Evolutionary conservation across 2,113 vertebrate species (phyloP).

Genomic region (Forbesichthys agassizii): DNA sequence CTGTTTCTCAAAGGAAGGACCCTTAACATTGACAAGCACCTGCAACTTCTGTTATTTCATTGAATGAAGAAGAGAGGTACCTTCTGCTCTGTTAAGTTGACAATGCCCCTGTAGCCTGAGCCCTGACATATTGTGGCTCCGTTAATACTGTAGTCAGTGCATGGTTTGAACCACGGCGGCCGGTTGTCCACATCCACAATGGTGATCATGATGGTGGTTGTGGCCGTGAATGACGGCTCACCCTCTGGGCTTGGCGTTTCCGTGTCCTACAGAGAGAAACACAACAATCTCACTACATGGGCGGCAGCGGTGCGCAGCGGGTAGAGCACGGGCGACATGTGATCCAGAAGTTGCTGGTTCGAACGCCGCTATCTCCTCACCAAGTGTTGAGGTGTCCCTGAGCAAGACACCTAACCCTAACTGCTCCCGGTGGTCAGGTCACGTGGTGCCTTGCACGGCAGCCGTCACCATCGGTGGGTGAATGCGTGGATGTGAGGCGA

Average conservation of each 20-base stretch:
- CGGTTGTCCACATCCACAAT: slow-evolving; percentile 77
- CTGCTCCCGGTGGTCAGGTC: too few species aligned
- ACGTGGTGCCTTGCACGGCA: too few species aligned
- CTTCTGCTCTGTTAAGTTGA: slow-evolving; percentile 62
- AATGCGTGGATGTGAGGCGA: too few species aligned
- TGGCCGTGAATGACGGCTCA: slow-evolving; percentile 22
- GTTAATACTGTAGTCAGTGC: background rate
- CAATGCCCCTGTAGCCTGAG: slow-evolving; percentile 67
- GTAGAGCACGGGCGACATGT: too few species aligned
- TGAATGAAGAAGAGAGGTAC: slow-evolving; percentile 54
- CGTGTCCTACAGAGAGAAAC: slow-evolving; percentile 68
- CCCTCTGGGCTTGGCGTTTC: accelerated
- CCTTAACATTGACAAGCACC: background rate
- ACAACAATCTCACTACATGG: background rate
- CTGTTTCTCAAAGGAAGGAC: too few species aligned
- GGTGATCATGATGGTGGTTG: slow-evolving; percentile 65
- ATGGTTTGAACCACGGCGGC: slow-evolving; percentile 85
- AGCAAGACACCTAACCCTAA: too few species aligned
- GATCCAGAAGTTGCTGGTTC: too few species aligned
- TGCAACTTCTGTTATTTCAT: background rate
- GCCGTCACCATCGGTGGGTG: too few species aligned
- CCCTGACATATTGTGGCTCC: slow-evolving; percentile 65
- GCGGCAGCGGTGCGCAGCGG: too few species aligned
- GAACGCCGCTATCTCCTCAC: too few species aligned
- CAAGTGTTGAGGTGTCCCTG: too few species aligned